phyloP scores from a whole-genome alignment of 1,140 invertebrate species.

The Megalonaias nervosa region DNA sequence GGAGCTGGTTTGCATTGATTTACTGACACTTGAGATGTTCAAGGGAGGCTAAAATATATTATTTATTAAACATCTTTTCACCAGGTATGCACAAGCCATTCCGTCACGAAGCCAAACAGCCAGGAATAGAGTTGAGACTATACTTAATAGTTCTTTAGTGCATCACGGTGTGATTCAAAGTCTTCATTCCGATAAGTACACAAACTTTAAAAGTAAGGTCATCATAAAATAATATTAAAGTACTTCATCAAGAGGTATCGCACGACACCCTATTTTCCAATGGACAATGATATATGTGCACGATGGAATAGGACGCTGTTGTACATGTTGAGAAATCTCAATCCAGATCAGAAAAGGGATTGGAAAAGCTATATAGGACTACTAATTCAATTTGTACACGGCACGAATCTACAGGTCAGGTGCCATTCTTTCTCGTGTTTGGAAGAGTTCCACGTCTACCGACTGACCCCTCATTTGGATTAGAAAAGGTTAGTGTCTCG shows the following conservation, averaged over 20 bases:
- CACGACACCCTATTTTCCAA: background rate
- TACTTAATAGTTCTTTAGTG: conserved; percentile 26
- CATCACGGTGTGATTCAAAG: conserved; percentile 24
- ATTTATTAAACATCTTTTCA: conserved; percentile 36
- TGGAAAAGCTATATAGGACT: conserved; percentile 21
- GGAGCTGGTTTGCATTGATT: conserved; percentile 24
- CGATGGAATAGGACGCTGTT: conserved; percentile 3
- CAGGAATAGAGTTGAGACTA: conserved; percentile 24
- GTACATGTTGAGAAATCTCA: conserved; percentile 11
- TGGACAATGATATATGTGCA: conserved; percentile 1
- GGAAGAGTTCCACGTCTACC: conserved; percentile 4
- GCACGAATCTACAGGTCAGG: conserved; percentile 12
- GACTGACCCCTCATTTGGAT: conserved; percentile 8
- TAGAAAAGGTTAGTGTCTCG: background rate
- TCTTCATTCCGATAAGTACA: conserved; percentile 29
- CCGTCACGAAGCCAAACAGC: conserved; percentile 36
- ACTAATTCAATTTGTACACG: conserved; percentile 11
- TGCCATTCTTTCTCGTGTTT: conserved; percentile 20
- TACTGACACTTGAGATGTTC: conserved; percentile 18
- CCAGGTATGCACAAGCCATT: conserved; percentile 31
- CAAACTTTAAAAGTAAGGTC: conserved; percentile 33
- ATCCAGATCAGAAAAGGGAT: background rate
- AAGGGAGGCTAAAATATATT: conserved; percentile 27
- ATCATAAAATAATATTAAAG: conserved; percentile 26
- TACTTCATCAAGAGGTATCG: conserved; percentile 6